Evolutionary conservation across 1,140 invertebrate species (phyloP).

Genomic region (Platyscapa corneri): DNA sequence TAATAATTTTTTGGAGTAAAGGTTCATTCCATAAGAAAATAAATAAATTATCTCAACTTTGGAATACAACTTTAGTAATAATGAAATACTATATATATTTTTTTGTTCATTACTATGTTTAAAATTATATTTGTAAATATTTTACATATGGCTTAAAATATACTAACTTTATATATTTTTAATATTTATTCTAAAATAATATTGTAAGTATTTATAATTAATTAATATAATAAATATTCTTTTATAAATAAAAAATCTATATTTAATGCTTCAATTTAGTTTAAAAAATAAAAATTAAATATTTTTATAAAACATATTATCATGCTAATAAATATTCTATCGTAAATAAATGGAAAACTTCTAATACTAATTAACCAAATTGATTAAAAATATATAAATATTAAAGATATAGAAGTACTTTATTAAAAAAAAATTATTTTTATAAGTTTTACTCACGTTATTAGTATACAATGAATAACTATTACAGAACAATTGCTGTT

Average conservation of each 20-base stretch:
- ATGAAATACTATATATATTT: neutral
- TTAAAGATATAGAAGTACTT: no score
- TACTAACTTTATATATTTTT: neutral
- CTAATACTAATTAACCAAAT: no score
- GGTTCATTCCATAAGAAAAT: slow-evolving; percentile 9
- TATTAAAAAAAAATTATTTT: no score
- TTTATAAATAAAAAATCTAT: neutral
- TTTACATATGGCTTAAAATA: neutral
- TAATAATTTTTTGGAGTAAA: slow-evolving; percentile 4
- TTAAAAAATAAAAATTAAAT: neutral
- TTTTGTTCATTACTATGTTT: neutral
- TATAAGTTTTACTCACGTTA: no score
- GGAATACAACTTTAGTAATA: neutral
- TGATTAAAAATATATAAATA: no score
- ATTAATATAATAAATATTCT: neutral
- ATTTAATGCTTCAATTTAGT: neutral
- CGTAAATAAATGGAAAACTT: no score
- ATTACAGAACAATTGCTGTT: no score
- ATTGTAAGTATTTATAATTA: neutral
- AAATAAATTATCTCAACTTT: neutral
- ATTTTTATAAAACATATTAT: no score
- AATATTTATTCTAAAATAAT: neutral
- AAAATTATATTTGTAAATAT: neutral
- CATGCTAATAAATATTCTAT: no score
- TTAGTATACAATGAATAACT: no score